A percentile compares a stretch with the other conserved stretches of the same genome.
Conservation (phyloP, 64 coral and sea anemone species). For the Stylophora pistillata region DNA sequence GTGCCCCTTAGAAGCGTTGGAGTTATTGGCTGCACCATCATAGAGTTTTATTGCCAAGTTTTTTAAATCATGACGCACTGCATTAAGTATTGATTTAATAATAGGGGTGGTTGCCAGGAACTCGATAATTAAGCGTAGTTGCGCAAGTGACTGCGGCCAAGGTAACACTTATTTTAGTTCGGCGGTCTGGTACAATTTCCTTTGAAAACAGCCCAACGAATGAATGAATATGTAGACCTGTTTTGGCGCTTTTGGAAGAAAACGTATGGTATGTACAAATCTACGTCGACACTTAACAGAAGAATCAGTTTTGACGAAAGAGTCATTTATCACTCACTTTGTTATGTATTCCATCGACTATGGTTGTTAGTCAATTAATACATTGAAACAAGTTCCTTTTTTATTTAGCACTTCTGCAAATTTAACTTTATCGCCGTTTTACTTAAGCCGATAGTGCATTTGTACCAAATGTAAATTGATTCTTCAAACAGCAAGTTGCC, state of each 20-base stretch:
- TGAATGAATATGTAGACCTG: neutral
- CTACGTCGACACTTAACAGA: neutral
- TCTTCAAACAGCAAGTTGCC: no score
- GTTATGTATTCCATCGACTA: neutral
- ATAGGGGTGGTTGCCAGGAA: slow-evolving; percentile 42
- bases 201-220: neutral
- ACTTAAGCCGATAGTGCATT: neutral
- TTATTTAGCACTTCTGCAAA: neutral
- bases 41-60: neutral
- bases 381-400: neutral
- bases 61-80: slow-evolving; percentile 1
- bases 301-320: neutral
- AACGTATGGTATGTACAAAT: neutral
- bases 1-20: neutral
- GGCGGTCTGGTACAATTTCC: neutral
- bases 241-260: neutral
- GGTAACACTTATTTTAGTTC: neutral
- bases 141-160: neutral
- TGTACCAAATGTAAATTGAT: no score
- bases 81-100: slow-evolving; percentile 8
- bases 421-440: neutral
- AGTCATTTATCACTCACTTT: neutral
- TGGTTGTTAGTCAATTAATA: neutral
- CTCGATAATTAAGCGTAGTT: neutral
- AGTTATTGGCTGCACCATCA: neutral